Evolutionary conservation across 2,113 vertebrate genomes (phyloP), one percentile per base, ranked within the genome.

Genomic region (Pristiophorus japonicus): DNA sequence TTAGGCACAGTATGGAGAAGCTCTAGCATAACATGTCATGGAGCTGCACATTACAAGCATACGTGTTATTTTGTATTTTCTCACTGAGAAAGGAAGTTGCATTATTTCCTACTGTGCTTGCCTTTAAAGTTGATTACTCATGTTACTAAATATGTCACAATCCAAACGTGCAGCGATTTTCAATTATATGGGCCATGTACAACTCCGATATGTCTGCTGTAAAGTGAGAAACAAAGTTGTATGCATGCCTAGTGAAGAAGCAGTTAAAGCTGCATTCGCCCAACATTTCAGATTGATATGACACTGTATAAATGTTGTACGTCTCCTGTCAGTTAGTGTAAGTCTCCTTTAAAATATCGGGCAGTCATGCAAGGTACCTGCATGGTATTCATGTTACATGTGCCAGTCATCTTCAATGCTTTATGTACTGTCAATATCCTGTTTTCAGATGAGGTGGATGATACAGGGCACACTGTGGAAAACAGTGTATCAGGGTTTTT

Each of bases 51-150:
- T 27, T 51, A 47, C 22, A 47, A 51, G 24, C 84, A 51, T 55
- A 30, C 27, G 22, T 24, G 5, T 51, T 51, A 34, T 7, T 87
- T 55, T 30, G 24, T 30, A 55, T 51, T 24, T 87, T 87, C 47
- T 47, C 84, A 87, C 45, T 30, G 30, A 63, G 34, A 65, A 38
- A 92, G 34, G 59, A 90, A 59, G 30, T 90, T 59, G 34, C 34
- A 59, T 93, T 42, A 22, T 93, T 93, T 93, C 27, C 90, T 42
- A 65, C 90, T 63, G 90, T 63, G 59, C 22, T 93, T 93, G 90
- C 38, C 0, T 93, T 18, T 20, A n/a, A 93, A 38, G 7, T 38
- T 93, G n/a, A 22, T 93, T 63, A 38, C 7, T 92, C 59, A 38
- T 92, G 59, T 34, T n/a, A 62, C 59, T 63, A 1, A 88, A 59